Evolutionary conservation across 2,797 vertebrate species (phyloP).

Genomic region (Ptychadena robeensis): DNA sequence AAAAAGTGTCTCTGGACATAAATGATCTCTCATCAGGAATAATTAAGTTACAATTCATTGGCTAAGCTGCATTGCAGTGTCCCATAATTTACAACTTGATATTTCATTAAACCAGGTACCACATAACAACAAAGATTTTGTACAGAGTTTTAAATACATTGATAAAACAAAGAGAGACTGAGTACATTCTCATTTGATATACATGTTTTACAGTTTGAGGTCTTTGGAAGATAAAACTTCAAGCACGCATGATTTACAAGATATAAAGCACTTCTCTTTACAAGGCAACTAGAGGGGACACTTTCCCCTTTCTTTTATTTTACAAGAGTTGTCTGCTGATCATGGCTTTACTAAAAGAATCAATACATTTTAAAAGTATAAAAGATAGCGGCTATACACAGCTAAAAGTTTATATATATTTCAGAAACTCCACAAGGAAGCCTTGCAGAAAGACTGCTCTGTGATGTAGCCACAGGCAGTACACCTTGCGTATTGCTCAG

Average conservation of each 20-base stretch:
- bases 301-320: slow-evolving; percentile 74
- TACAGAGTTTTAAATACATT: slow-evolving; percentile 81
- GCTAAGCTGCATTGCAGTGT: slow-evolving; percentile 96
- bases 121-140: slow-evolving; percentile 79
- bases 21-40: slow-evolving; percentile 73
- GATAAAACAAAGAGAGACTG: slow-evolving; percentile 77
- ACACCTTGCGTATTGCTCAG: not conserved
- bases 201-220: slow-evolving; percentile 68
- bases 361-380: slow-evolving; percentile 74
- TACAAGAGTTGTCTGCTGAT: slow-evolving; percentile 79
- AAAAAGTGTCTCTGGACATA: slow-evolving; percentile 63
- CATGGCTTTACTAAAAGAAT: slow-evolving; percentile 77
- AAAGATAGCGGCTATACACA: slow-evolving; percentile 65
- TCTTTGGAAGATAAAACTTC: slow-evolving; percentile 78
- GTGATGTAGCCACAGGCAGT: not conserved
- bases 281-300: slow-evolving; percentile 85
- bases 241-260: slow-evolving; percentile 75
- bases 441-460: slow-evolving; percentile 2
- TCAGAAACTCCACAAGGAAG: slow-evolving; percentile 48
- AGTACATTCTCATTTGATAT: slow-evolving; percentile 77
- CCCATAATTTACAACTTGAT: slow-evolving; percentile 82
- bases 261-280: slow-evolving; percentile 76
- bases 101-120: slow-evolving; percentile 83
- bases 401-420: slow-evolving; percentile 67
- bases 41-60: slow-evolving; percentile 84